Evolutionary conservation across 2,113 vertebrate genomes (phyloP).

Genomic region (Alces alces): DNA sequence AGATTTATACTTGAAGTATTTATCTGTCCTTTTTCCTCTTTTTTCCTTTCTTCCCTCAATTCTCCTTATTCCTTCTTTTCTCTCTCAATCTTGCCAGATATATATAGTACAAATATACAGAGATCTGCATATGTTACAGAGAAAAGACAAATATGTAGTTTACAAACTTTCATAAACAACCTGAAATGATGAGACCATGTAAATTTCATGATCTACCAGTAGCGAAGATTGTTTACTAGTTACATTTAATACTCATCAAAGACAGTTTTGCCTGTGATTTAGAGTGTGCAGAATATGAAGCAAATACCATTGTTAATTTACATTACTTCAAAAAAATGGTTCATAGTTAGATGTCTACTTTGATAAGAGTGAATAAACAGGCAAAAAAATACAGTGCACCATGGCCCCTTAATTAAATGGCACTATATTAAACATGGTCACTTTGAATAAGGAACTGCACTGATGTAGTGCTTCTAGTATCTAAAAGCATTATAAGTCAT

Average conservation of each 20-base stretch:
- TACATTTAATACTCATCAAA: constrained; percentile 67
- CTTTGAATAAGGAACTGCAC: background rate
- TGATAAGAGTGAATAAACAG: constrained; percentile 61
- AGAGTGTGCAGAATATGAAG: constrained; percentile 69
- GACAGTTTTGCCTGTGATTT: constrained; percentile 68
- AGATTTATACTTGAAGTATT: background rate
- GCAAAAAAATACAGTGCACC: background rate
- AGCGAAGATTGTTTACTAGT: constrained; percentile 73
- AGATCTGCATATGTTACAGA: background rate
- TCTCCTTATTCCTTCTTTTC: background rate
- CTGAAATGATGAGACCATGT: constrained; percentile 51
- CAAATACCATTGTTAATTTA: constrained; percentile 64
- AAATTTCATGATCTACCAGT: constrained; percentile 62
- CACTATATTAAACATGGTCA: background rate
- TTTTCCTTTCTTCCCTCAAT: background rate
- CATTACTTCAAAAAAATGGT: constrained; percentile 55
- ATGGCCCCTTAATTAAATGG: fast-evolving
- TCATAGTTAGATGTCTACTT: constrained; percentile 9
- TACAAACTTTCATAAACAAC: constrained; percentile 39
- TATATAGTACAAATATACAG: background rate
- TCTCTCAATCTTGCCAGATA: background rate
- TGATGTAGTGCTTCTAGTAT: background rate
- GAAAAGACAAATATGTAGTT: background rate
- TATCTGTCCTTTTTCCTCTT: background rate
- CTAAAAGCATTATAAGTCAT: background rate